A percentile compares a stretch with the other conserved stretches of the same genome.
Evolutionary conservation across 2,888 invertebrate genomes (phyloP).

Genomic region (Leucozona laternaria): DNA sequence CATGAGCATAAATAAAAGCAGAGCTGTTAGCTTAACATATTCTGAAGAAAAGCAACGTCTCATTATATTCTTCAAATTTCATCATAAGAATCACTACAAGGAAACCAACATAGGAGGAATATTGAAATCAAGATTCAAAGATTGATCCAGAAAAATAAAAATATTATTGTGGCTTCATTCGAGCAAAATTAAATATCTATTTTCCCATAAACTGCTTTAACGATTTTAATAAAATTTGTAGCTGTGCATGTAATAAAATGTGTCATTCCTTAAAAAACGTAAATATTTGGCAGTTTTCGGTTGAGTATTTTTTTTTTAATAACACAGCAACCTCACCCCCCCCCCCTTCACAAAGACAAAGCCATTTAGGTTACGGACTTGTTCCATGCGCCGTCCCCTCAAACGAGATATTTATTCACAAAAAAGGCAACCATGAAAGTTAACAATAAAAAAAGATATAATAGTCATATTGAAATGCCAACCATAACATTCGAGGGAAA

Average conservation of each 20-base stretch:
- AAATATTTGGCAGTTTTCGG: not conserved
- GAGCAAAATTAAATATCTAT: no score
- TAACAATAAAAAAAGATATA: slow-evolving; percentile 50
- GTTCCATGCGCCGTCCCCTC: not conserved
- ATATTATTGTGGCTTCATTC: no score
- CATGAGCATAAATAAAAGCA: no score
- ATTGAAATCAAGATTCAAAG: no score
- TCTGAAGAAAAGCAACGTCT: no score
- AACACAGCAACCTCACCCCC: not conserved
- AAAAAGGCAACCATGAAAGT: slow-evolving; percentile 59
- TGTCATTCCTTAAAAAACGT: not conserved
- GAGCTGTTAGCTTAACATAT: no score
- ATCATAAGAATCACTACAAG: no score
- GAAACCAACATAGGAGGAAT: no score
- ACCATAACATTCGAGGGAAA: slow-evolving; percentile 55
- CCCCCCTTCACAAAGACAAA: not conserved
- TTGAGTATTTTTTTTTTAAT: slow-evolving; percentile 37
- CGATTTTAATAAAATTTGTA: not conserved
- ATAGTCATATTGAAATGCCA: slow-evolving; percentile 27
- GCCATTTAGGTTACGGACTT: not conserved
- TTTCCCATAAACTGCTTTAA: no score
- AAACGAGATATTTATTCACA: slow-evolving; percentile 66
- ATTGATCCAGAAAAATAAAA: no score
- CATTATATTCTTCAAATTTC: no score
- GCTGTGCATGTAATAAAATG: no score